phyloP scores from a whole-genome alignment of 2,797 vertebrate species.

The Galagoides demidoff region DNA sequence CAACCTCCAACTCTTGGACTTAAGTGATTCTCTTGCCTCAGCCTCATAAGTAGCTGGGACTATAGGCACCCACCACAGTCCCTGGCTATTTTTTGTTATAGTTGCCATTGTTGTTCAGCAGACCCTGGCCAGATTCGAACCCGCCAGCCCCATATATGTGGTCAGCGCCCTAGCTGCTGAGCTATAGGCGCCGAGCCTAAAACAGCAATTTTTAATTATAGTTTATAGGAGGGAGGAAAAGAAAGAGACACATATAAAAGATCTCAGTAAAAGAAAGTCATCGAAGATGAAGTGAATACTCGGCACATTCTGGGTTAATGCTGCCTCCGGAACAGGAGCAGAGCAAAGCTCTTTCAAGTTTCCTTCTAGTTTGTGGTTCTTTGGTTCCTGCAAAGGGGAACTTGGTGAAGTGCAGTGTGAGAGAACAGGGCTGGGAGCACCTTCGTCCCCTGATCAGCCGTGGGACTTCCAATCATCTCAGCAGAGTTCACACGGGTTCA shows the following conservation, averaged over 20 bases:
- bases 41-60: no score
- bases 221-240: neutral
- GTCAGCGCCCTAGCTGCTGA: no score
- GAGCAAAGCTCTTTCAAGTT: neutral
- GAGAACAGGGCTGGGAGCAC: neutral
- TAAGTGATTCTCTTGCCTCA: no score
- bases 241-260: neutral
- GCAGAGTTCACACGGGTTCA: neutral
- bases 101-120: no score
- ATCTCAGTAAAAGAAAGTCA: neutral
- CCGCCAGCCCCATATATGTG: no score
- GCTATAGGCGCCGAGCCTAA: neutral
- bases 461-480: neutral
- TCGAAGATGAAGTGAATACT: neutral
- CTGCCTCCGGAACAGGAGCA: neutral
- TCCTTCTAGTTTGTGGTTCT: neutral
- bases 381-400: neutral
- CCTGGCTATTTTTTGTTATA: no score
- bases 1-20: no score
- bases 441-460: neutral
- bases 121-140: no score
- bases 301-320: fast-evolving
- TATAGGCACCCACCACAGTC: no score
- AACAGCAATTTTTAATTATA: slow-evolving; percentile 2
- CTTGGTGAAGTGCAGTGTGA: neutral